Evolutionary conservation across 2,888 invertebrate genomes (phyloP).

Genomic region (Gnatocerus cornutus): DNA sequence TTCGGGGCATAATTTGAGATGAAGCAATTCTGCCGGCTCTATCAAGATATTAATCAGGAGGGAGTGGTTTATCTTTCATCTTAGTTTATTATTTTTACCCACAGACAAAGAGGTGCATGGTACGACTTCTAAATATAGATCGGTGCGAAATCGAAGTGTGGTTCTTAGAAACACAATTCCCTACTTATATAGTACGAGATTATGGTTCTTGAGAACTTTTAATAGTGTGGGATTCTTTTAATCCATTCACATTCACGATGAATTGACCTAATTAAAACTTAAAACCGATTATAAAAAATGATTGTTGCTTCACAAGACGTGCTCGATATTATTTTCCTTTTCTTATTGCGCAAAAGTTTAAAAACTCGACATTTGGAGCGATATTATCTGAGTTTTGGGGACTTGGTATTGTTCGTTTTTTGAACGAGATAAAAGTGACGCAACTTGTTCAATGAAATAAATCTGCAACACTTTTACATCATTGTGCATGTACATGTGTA

Average conservation of each 20-base stretch:
- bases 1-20: slow-evolving; percentile 8
- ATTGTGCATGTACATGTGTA: no score
- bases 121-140: slow-evolving; percentile 38
- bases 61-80: slow-evolving; percentile 16
- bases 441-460: no score
- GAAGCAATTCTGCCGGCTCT: neutral
- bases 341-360: neutral
- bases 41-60: slow-evolving; percentile 11
- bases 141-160: slow-evolving; percentile 28
- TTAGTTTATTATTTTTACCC: slow-evolving; percentile 23
- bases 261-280: slow-evolving; percentile 31
- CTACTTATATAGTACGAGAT: slow-evolving; percentile 4
- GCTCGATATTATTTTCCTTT: slow-evolving; percentile 20
- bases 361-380: neutral
- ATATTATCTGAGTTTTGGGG: neutral
- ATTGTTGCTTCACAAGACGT: neutral
- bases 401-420: neutral
- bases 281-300: slow-evolving; percentile 10
- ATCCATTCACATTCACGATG: slow-evolving; percentile 22
- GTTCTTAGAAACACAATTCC: slow-evolving; percentile 23
- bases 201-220: slow-evolving; percentile 22
- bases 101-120: slow-evolving; percentile 25
- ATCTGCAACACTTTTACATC: no score
- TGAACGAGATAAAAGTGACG: no score
- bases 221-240: slow-evolving; percentile 22